Evolutionary conservation across 1,140 invertebrate species (phyloP).

Genomic region (Lanistes nyassanus): DNA sequence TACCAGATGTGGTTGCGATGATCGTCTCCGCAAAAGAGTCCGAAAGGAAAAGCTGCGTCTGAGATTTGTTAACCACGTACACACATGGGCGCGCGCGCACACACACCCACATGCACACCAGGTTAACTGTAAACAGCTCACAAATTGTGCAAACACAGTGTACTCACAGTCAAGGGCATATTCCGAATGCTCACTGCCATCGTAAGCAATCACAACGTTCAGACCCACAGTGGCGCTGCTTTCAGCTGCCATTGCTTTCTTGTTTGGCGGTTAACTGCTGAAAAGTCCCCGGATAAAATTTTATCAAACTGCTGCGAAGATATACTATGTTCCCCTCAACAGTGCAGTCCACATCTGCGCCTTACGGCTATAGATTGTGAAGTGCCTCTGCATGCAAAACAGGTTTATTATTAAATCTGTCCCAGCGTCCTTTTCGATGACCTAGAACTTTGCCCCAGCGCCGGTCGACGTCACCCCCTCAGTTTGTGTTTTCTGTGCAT

Average conservation of each 20-base stretch:
- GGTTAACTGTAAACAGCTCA: too few species aligned
- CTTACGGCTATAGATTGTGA: neutral
- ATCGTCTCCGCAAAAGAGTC: too few species aligned
- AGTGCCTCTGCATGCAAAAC: neutral
- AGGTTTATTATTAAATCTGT: neutral
- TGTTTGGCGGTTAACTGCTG: neutral
- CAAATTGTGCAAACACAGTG: too few species aligned
- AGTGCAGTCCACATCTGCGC: neutral
- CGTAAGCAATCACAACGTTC: conserved; percentile 28
- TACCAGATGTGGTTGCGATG: too few species aligned
- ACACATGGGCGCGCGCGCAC: neutral
- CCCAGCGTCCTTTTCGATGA: neutral
- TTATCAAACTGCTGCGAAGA: neutral
- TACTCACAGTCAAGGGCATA: conserved; percentile 38
- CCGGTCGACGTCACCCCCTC: neutral
- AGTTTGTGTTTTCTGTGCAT: neutral
- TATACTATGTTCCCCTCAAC: too few species aligned
- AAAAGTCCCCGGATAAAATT: neutral
- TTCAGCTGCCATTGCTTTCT: neutral
- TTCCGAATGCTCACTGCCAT: conserved; percentile 34
- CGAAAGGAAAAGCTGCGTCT: too few species aligned
- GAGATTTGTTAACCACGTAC: neutral
- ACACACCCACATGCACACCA: neutral
- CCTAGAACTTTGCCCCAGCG: neutral
- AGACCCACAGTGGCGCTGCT: neutral